These are phyloP conservation scores for Euphonia xanthogaster DNA, from an alignment of 2,797 vertebrate species.

Conservation along the genomic window DNA sequence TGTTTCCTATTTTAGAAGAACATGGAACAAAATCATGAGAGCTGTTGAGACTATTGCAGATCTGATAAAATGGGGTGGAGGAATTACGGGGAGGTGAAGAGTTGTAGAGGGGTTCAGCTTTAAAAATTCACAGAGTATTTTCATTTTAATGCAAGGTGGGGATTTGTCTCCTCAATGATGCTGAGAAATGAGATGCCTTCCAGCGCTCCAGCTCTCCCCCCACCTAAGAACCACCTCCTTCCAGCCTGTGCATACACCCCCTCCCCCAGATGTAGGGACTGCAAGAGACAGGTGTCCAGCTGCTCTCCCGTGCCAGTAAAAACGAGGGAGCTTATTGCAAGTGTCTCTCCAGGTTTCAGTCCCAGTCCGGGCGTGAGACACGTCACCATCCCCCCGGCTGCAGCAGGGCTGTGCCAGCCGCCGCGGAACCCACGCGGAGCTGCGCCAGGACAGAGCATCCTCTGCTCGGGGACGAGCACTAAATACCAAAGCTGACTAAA, in stretches of 20 bases:
- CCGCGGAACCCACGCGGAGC: rapidly evolving
- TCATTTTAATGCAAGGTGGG: not conserved
- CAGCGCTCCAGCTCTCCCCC: not conserved
- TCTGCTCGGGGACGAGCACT: not conserved
- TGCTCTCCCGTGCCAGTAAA: not conserved
- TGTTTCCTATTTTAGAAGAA: slow-evolving; percentile 46
- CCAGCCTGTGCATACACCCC: not conserved
- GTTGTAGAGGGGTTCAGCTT: not conserved
- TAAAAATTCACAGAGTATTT: not conserved
- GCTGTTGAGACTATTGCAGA: not conserved
- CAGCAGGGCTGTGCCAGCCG: not conserved
- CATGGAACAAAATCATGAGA: not conserved
- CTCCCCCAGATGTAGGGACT: not conserved
- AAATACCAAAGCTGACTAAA: not conserved
- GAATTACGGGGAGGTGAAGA: not conserved
- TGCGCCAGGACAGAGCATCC: not conserved
- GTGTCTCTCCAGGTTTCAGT: not conserved
- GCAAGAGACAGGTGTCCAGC: not conserved
- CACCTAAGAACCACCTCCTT: not conserved
- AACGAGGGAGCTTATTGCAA: not conserved
- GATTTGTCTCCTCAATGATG: not conserved
- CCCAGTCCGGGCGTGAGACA: rapidly evolving
- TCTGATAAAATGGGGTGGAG: not conserved
- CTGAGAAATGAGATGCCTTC: slow-evolving; percentile 1
- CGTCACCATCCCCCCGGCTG: rapidly evolving